Percentiles rank a stretch among this genome's conserved stretches.
Evolutionary conservation across 2,797 vertebrate species (phyloP).

Genomic region (Rhinoraja longicauda): DNA sequence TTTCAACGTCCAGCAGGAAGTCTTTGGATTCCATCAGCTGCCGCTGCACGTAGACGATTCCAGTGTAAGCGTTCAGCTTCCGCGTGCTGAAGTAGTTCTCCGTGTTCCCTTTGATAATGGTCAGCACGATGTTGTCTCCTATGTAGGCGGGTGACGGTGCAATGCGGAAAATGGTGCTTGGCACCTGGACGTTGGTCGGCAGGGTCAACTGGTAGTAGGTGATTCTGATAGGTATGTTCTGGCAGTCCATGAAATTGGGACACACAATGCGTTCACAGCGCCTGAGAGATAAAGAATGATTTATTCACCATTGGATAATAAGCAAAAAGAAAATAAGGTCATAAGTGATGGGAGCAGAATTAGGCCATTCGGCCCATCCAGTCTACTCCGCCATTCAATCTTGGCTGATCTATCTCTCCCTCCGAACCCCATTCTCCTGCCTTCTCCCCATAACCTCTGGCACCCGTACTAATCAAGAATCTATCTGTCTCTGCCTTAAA

Average conservation of each 20-base stretch:
- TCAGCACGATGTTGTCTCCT: constrained; percentile 83
- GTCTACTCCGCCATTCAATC: too few species aligned
- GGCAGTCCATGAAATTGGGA: constrained; percentile 77
- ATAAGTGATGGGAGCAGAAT: too few species aligned
- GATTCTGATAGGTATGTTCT: constrained; percentile 77
- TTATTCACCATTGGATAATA: constrained; percentile 24
- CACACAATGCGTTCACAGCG: constrained; percentile 84
- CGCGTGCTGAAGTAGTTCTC: constrained; percentile 86
- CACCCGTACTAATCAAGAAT: too few species aligned
- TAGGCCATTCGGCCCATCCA: too few species aligned
- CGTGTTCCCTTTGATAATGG: constrained; percentile 81
- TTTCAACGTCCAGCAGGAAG: constrained; percentile 85
- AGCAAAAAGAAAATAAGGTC: neutral
- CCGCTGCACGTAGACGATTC: constrained; percentile 78
- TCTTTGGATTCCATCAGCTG: constrained; percentile 72
- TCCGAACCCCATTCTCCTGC: too few species aligned
- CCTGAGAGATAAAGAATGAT: constrained; percentile 51
- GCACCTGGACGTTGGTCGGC: constrained; percentile 84
- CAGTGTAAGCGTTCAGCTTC: constrained; percentile 82
- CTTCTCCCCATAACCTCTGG: too few species aligned
- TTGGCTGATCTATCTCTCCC: too few species aligned
- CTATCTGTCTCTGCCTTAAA: too few species aligned
- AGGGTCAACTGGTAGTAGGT: constrained; percentile 91
- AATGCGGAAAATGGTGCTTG: constrained; percentile 92
- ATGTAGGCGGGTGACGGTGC: constrained; percentile 84